phyloP scores from a whole-genome alignment of 2,888 invertebrate species.

The Phengaris alcon region DNA sequence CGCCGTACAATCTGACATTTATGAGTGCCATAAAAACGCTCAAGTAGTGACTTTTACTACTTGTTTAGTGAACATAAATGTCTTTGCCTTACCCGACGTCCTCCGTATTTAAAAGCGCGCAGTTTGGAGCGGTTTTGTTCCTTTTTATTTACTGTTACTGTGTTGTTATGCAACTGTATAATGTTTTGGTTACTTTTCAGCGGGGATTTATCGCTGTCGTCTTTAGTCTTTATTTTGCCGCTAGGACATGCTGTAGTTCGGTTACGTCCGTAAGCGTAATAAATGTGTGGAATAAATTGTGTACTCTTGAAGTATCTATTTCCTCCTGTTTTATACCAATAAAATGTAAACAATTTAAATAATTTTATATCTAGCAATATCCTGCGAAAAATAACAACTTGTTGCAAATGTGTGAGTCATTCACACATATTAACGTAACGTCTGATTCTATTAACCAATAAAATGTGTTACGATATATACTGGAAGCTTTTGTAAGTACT shows the following conservation, averaged over 20 bases:
- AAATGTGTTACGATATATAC: no score
- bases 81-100: conserved; percentile 78
- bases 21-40: conserved; percentile 81
- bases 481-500: no score
- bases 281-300: conserved; percentile 38
- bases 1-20: conserved; percentile 79
- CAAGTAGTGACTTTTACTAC: conserved; percentile 81
- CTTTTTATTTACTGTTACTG: conserved; percentile 75
- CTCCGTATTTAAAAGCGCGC: conserved; percentile 78
- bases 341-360: not conserved
- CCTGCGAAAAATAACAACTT: no score
- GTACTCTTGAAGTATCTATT: conserved; percentile 29
- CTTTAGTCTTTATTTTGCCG: conserved; percentile 74
- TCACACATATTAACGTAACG: no score
- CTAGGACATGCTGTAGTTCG: conserved; percentile 63
- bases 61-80: conserved; percentile 81
- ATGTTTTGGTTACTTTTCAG: conserved; percentile 77
- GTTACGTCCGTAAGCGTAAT: conserved; percentile 47
- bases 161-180: conserved; percentile 78
- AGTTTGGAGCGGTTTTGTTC: conserved; percentile 75
- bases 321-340: conserved; percentile 29
- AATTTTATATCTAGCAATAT: no score
- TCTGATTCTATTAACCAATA: no score
- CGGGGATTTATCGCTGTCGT: conserved; percentile 69
- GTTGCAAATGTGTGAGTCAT: no score